These are phyloP conservation scores for Drosophila demipolita DNA, from an alignment of 2,888 invertebrate species.

Conservation along the genomic window DNA sequence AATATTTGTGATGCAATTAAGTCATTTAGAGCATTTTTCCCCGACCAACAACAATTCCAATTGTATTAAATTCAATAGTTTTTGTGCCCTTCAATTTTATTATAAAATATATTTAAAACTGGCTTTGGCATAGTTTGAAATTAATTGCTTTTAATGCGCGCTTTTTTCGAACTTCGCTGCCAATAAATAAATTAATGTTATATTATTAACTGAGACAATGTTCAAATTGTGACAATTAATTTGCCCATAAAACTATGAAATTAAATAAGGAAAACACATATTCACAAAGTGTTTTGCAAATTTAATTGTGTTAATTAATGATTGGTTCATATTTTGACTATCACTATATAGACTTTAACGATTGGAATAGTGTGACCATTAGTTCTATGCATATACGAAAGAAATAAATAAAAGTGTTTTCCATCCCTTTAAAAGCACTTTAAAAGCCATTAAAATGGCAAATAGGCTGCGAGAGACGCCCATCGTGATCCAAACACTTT, in stretches of 20 bases:
- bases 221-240: conserved; percentile 62
- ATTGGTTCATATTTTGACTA: no score
- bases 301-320: conserved; percentile 42
- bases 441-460: conserved; percentile 76
- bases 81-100: conserved; percentile 1
- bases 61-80: conserved; percentile 52
- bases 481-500: conserved; percentile 12
- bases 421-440: conserved; percentile 50
- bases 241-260: conserved; percentile 43
- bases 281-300: conserved; percentile 45
- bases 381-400: neutral
- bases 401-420: neutral
- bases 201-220: conserved; percentile 71
- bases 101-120: conserved; percentile 1
- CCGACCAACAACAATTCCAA: conserved; percentile 36
- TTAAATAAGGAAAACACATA: conserved; percentile 16
- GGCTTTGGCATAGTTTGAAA: conserved; percentile 34
- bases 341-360: neutral
- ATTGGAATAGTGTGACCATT: conserved; percentile 4
- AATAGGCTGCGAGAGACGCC: conserved; percentile 51
- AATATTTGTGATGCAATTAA: conserved; percentile 57
- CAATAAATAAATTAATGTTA: conserved; percentile 67
- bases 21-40: conserved; percentile 31
- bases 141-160: conserved; percentile 60
- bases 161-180: conserved; percentile 28